phyloP scores from a whole-genome alignment of 1,140 invertebrate species.

The Apis laboriosa region DNA sequence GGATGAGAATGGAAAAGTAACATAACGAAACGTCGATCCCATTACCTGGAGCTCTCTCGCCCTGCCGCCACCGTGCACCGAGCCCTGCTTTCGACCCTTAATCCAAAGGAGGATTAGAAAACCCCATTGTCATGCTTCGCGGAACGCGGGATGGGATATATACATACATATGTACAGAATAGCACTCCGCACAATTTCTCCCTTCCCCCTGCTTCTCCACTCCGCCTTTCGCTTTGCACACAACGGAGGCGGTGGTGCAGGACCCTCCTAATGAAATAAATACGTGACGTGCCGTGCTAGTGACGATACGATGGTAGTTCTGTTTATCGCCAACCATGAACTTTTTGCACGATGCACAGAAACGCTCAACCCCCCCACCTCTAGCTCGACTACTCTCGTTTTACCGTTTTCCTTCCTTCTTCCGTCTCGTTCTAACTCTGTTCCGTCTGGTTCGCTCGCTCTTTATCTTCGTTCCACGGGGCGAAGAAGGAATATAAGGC shows the following conservation, averaged over 20 bases:
- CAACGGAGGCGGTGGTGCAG: conserved; percentile 41
- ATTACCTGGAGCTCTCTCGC: conserved; percentile 75
- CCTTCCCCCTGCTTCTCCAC: conserved; percentile 12
- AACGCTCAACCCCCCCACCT: not conserved
- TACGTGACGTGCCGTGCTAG: conserved; percentile 56
- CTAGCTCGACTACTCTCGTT: not conserved
- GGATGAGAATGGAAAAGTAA: conserved; percentile 81
- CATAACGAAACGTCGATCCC: conserved; percentile 82
- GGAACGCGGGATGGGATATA: conserved; percentile 66
- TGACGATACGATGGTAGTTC: conserved; percentile 46
- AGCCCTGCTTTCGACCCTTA: conserved; percentile 73
- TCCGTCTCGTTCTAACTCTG: conserved; percentile 26
- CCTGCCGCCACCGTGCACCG: conserved; percentile 56
- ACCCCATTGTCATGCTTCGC: conserved; percentile 77
- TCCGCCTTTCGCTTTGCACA: conserved; percentile 14
- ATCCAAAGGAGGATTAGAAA: conserved; percentile 78
- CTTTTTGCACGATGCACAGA: conserved; percentile 57
- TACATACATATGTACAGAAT: conserved; percentile 58
- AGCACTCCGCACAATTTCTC: conserved; percentile 51
- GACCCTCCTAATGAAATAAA: conserved; percentile 65
- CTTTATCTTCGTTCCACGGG: conserved; percentile 71
- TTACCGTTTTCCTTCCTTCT: conserved; percentile 43
- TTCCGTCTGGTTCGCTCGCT: conserved; percentile 49
- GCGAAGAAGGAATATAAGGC: conserved; percentile 62
- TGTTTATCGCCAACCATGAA: conserved; percentile 61